Evolutionary conservation across 2,797 vertebrate genomes (phyloP).

Genomic region (Macropodus opercularis): DNA sequence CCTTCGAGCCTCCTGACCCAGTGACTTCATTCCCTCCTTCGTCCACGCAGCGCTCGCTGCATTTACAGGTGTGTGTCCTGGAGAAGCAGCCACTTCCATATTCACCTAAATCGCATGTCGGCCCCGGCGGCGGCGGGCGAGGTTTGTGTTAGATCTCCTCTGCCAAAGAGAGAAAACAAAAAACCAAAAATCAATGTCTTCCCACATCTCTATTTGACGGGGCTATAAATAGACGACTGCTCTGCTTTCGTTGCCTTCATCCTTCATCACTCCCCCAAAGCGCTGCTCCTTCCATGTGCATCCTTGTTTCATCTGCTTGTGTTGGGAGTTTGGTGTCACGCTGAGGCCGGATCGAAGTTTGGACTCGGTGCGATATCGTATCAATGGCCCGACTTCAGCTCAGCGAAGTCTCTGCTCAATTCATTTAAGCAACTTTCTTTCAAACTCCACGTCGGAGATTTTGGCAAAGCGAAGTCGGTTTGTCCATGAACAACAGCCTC

Average conservation of each 20-base stretch:
- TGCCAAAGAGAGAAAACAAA: constrained; percentile 43
- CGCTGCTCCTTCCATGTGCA: constrained; percentile 41
- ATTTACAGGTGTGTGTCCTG: too few species aligned
- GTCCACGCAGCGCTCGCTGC: too few species aligned
- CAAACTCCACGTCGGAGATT: constrained; percentile 48
- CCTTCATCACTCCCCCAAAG: constrained; percentile 61
- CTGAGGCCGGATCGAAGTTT: constrained; percentile 61
- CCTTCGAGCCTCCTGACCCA: too few species aligned
- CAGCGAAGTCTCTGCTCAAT: constrained; percentile 41
- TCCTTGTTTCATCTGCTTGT: constrained; percentile 49
- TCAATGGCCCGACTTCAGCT: constrained; percentile 45
- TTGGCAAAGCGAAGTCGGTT: constrained; percentile 39
- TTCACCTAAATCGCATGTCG: constrained; percentile 45
- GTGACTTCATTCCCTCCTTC: too few species aligned
- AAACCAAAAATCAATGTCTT: constrained; percentile 66
- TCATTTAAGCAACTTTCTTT: constrained; percentile 46
- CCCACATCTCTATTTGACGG: constrained; percentile 56
- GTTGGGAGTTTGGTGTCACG: constrained; percentile 54
- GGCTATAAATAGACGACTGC: constrained; percentile 65
- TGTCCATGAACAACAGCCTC: constrained; percentile 51
- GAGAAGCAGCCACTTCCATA: constrained; percentile 62
- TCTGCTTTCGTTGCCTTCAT: constrained; percentile 51
- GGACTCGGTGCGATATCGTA: constrained; percentile 32
- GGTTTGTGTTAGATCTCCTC: constrained; percentile 53
- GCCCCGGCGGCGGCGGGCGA: constrained; percentile 52